A percentile compares a stretch with the other conserved stretches of the same genome.
phyloP scores from a whole-genome alignment of 2,888 invertebrate genomes.

The Catocala fraxini region DNA sequence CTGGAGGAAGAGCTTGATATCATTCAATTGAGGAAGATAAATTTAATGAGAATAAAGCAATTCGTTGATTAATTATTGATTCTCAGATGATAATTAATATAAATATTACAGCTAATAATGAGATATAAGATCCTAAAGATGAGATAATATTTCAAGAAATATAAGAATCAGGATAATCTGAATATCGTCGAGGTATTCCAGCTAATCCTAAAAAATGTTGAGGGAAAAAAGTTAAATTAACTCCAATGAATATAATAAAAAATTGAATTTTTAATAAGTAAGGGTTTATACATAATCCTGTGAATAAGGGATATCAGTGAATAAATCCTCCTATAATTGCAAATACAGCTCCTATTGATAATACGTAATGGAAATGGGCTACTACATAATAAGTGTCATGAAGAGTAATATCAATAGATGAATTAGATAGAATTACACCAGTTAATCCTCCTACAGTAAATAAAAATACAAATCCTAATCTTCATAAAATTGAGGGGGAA shows the following conservation, averaged over 20 bases:
- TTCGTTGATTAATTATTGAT: slow-evolving; percentile 85
- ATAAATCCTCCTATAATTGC: slow-evolving; percentile 92
- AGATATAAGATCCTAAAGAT: slow-evolving; percentile 90
- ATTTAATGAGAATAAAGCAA: slow-evolving; percentile 81
- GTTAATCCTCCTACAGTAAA: slow-evolving; percentile 93
- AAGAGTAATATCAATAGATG: slow-evolving; percentile 92
- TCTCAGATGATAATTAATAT: slow-evolving; percentile 89
- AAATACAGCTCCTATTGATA: slow-evolving; percentile 94
- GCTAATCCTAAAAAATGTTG: slow-evolving; percentile 89
- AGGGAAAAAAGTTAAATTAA: slow-evolving; percentile 94
- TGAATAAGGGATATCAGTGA: slow-evolving; percentile 91
- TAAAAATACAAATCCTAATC: slow-evolving; percentile 92
- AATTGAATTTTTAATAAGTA: slow-evolving; percentile 91
- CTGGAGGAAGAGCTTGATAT: slow-evolving; percentile 86
- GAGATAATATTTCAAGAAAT: slow-evolving; percentile 90
- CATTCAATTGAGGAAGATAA: slow-evolving; percentile 89
- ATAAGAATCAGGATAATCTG: slow-evolving; percentile 91
- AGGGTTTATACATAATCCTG: slow-evolving; percentile 88
- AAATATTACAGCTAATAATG: slow-evolving; percentile 86
- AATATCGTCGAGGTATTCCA: slow-evolving; percentile 91
- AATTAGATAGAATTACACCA: slow-evolving; percentile 90
- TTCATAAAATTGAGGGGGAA: slow-evolving; percentile 89
- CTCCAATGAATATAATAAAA: slow-evolving; percentile 91
- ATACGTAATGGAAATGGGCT: slow-evolving; percentile 94
- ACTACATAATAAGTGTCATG: slow-evolving; percentile 96